Base-by-base conservation (phyloP, 2,113 vertebrate species). In the Seriola dumerili region DNA sequence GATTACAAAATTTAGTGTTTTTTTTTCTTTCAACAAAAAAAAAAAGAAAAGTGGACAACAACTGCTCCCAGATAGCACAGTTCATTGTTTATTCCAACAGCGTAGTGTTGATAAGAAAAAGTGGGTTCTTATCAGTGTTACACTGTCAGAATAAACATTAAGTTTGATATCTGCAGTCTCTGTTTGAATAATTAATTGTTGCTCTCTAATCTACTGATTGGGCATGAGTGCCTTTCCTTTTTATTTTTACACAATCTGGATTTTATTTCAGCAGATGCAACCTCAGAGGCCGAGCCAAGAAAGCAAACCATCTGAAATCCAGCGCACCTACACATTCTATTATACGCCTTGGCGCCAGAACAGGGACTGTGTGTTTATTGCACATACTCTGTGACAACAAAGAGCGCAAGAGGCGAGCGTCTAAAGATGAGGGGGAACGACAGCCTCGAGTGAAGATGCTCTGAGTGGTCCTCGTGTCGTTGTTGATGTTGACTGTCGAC, bases 391-490 rank as follows among this genome's bases (percentile, higher is more conserved):
- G 67, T 61, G 67, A 75, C 79, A 87, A 86, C 66, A 89, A 88
- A 69, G 57, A 81, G 61, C 44, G 12, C 8, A 68, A 59, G 50
- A 55, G 46, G 25, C 70, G 64, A 44, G 65, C 46, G 61, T 8
- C 9, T 23, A 76, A 63, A 82, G 48, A 68, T 5, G 1, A 4
- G 48, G n/a, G 3, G 48, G 25, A 64, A 2, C n/a, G 74, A 84
- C 77, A 83, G 67, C 80, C 71, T 87, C 64, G 81, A 76, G 77
- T 88, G 72, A 81, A 80, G 72, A 73, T 70, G 62, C 73, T 78
- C 42, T 32, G 29, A 85, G 78, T 16, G 58, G 58, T 66, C 70
- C 58, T 87, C 70, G 16, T 19, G 23, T 59, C 1, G 13, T 19
- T 17, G 71, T 54, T 59, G 65, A 32, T 66, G 69, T 40, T 70